Base-by-base conservation (phyloP, 2,888 invertebrate species). In the Clusia tigrina region DNA sequence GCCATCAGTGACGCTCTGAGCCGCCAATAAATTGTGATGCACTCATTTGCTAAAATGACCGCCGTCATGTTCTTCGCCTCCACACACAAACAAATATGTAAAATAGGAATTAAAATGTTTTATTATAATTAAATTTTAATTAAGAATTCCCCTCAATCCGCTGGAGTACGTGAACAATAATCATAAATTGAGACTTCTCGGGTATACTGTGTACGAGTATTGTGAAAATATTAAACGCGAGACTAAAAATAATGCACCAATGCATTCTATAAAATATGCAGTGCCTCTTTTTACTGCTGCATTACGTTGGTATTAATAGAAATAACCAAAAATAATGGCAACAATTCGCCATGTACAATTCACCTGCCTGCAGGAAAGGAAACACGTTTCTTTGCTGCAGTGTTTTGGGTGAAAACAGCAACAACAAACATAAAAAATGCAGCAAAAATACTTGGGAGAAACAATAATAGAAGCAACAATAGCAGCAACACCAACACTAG, bases 311-410 rank as follows among this genome's bases (percentile, higher is more conserved):
- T 63, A 61, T 60, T 66, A 58, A 54, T 59, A 65, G 60, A 32
- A 65, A 60, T 53, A 57, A 53, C 42, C 32, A 55, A 69, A 66
- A 71, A 68, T 75, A 78, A 76, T 77, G 74, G 78, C 69, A 76
- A 76, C 78, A 78, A 76, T 76, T 76, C 74, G 71, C 63, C 65
- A n/a, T n/a, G n/a, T n/a, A 72, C 67, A 69, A 72, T 76, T 68
- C 75, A 76, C 78, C 75, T 76, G 78, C 75, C 73, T 77, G 77
- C 75, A 69, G n/a, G n/a, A n/a, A n/a, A n/a, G n/a, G n/a, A 67
- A 57, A 37, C 37, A 38, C 22, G 37, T 38, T n/a, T n/a, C n/a
- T n/a, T 38, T 38, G 25, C 3, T n/a, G 52, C 52, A 32, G 58
- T 52, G 22, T 37, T 26, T 51, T 57, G 18, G 25, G 24, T 57